These are phyloP conservation scores for Pituophis catenifer DNA, from an alignment of 2,113 vertebrate genomes.

Conservation along the genomic window DNA sequence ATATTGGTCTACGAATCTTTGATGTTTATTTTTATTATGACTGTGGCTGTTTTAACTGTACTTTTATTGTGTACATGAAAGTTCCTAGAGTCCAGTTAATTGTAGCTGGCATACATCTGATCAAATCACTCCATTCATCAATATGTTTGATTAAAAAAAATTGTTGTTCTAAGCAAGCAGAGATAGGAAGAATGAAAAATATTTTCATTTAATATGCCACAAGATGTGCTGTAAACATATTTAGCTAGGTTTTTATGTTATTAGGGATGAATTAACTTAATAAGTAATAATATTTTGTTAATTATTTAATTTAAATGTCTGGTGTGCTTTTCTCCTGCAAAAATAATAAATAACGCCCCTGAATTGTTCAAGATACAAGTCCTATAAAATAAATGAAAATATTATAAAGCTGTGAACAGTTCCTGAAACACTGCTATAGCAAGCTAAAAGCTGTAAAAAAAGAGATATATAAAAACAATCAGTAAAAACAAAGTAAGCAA, in stretches of 20 bases:
- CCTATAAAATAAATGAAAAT: not conserved
- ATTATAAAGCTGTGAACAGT: not conserved
- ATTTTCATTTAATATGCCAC: not conserved
- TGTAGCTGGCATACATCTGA: not conserved
- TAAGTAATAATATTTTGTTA: not conserved
- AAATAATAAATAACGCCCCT: not conserved
- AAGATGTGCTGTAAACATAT: not conserved
- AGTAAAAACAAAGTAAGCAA: not conserved
- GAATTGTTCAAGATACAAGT: not conserved
- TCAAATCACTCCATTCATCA: not conserved
- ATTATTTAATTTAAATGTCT: not conserved
- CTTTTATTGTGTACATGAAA: not conserved
- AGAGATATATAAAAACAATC: not conserved
- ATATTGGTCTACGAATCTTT: not conserved
- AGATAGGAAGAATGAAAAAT: not conserved
- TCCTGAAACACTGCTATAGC: not conserved
- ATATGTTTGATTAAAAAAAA: not conserved
- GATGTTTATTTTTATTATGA: not conserved
- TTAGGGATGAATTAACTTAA: not conserved
- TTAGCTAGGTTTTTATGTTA: not conserved
- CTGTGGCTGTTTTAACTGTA: not conserved
- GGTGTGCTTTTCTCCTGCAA: not conserved
- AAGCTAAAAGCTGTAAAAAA: not conserved
- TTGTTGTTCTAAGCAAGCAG: not conserved
- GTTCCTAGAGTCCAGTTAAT: not conserved